Evolutionary conservation across 2,888 invertebrate genomes (phyloP), one percentile per base, ranked within the genome.

Genomic region (Cheilosia urbana): DNA sequence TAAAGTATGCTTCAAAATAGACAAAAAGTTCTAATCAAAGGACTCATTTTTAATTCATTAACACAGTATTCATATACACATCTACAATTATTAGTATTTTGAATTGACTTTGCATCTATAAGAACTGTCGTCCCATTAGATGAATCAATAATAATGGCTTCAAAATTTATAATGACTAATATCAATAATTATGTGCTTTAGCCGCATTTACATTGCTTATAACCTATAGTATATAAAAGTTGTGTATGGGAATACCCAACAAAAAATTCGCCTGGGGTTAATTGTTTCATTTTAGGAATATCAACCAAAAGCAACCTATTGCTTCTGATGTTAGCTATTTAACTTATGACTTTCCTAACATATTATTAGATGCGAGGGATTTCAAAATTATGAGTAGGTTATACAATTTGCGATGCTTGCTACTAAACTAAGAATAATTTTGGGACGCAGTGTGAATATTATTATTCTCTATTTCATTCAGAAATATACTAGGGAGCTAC

Each of bases 1-100:
- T 9, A 58, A 13, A 17, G 60, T 40, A 17, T 4, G n/a, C 62
- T 27, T 27, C 30, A 62, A 57, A 37, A 62, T 65, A 73, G 47
- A 68, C 73, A 77, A 72, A 24, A 77, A 65, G 66, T 53, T 58
- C 42, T 55, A 24, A 24, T 71, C 65, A 42, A 42, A 62, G 71
- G 17, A 49, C 65, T 77, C 66, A 77, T 77, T 66, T 72, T 72
- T 77, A 82, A 82, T 77, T 82, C 65, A 72, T 24, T 40, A 19
- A 55, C 55, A 66, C 55, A 77, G 42, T 62, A 66, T 72, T 55
- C 40, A 34, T 47, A 34, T 53, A 77, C 19, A 19, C 45, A 40
- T 47, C 27, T 58, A 77, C 27, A 19, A 24, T 13, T 55, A 19
- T 9, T 62, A 49, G 55, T 51, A 58, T 42, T 51, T 72, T 63